These are phyloP conservation scores for Choristoneura rosaceana DNA, from an alignment of 2,888 invertebrate genomes.

Conservation along the genomic window DNA sequence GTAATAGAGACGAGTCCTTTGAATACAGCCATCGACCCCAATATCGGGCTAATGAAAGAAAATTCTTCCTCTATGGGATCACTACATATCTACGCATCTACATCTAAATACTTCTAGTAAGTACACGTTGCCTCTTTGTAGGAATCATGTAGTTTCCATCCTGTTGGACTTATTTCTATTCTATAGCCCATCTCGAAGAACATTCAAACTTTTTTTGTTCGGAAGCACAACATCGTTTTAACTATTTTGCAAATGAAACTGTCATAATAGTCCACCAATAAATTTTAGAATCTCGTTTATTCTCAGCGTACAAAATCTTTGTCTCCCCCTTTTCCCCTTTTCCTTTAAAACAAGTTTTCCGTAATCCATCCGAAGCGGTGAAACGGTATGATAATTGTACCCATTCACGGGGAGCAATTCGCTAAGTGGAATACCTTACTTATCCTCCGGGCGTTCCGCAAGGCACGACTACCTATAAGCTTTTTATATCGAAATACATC, in stretches of 20 bases:
- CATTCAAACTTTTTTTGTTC: not conserved
- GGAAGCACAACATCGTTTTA: constrained; percentile 27
- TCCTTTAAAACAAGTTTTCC: constrained; percentile 43
- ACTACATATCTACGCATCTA: constrained; percentile 6
- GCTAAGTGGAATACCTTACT: constrained; percentile 79
- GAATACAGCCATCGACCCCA: constrained; percentile 56
- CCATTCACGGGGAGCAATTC: constrained; percentile 72
- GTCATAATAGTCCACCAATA: not conserved
- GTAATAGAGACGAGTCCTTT: constrained; percentile 57
- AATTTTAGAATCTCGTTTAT: constrained; percentile 17
- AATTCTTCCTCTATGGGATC: constrained; percentile 36
- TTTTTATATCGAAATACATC: constrained; percentile 75
- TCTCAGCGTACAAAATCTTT: constrained; percentile 40
- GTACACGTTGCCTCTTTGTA: constrained; percentile 25
- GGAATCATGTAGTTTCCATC: constrained; percentile 25
- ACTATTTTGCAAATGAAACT: constrained; percentile 8
- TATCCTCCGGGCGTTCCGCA: constrained; percentile 69
- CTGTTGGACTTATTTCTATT: constrained; percentile 31
- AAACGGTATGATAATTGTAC: constrained; percentile 71
- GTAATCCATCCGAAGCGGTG: constrained; percentile 45
- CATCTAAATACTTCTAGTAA: constrained; percentile 29
- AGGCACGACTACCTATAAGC: constrained; percentile 72
- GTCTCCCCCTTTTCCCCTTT: constrained; percentile 36
- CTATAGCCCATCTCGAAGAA: constrained; percentile 13
- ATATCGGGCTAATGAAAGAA: constrained; percentile 61